Evolutionary conservation across 2,797 vertebrate species (phyloP).

Genomic region (Eospalax fontanierii): DNA sequence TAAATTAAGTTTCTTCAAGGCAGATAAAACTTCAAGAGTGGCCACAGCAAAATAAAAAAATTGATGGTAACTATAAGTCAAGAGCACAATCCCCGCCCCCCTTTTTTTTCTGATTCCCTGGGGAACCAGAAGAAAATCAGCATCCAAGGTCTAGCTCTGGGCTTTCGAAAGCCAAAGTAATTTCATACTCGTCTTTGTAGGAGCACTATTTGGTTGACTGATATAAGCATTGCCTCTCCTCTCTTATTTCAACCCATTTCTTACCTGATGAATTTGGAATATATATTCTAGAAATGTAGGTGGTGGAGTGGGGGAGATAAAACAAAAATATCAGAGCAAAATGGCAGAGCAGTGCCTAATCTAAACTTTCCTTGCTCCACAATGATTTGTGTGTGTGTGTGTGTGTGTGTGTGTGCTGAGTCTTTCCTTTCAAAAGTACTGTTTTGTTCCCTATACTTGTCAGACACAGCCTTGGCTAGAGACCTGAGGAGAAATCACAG

Average conservation of each 20-base stretch:
- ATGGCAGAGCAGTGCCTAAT: neutral
- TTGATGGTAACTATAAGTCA: neutral
- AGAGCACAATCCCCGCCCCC: too few species aligned
- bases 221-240: neutral
- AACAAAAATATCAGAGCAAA: neutral
- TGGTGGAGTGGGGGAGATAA: neutral
- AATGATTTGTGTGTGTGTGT: neutral
- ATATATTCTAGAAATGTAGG: neutral
- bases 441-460: neutral
- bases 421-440: neutral
- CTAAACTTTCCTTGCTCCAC: neutral
- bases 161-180: neutral
- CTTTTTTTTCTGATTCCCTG: neutral
- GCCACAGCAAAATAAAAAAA: slow-evolving; percentile 2
- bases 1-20: neutral
- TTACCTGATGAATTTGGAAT: neutral
- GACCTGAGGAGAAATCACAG: neutral
- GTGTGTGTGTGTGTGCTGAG: neutral
- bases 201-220: neutral
- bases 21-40: neutral
- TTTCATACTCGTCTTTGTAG: neutral
- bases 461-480: neutral
- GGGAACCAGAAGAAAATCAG: neutral
- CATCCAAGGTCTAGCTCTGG: neutral
- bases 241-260: neutral